phyloP scores from a whole-genome alignment of 53 echinoderm and acorn worm genomes.

The Paracentrotus lividus region DNA sequence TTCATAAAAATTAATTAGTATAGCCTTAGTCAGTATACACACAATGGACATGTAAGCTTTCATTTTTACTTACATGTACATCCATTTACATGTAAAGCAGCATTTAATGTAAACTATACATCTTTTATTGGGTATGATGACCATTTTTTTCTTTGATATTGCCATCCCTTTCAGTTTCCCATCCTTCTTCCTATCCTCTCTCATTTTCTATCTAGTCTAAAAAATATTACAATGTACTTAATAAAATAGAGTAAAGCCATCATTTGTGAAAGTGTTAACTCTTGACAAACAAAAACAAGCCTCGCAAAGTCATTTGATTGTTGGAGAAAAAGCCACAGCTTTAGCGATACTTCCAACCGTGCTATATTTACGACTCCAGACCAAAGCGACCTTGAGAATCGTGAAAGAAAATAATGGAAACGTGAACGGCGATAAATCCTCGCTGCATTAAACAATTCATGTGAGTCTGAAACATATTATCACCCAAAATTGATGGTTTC shows the following conservation, averaged over 20 bases:
- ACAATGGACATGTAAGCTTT: too few species aligned
- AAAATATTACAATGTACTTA: background rate
- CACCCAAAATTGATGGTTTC: constrained; percentile 47
- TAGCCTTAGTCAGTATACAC: too few species aligned
- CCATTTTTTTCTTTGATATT: too few species aligned
- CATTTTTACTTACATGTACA: too few species aligned
- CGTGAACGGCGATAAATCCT: constrained; percentile 46
- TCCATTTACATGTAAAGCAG: too few species aligned
- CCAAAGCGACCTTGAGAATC: constrained; percentile 56
- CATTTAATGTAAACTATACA: too few species aligned
- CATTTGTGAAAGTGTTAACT: background rate
- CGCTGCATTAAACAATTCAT: constrained; percentile 46
- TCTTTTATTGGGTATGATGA: too few species aligned
- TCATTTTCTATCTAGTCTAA: background rate
- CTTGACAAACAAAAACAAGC: constrained; percentile 13
- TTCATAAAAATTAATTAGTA: too few species aligned
- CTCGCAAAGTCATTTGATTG: background rate
- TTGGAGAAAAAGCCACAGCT: constrained; percentile 28
- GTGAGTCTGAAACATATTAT: constrained; percentile 54
- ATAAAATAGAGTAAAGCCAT: background rate
- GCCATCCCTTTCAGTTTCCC: too few species aligned
- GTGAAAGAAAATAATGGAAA: constrained; percentile 44
- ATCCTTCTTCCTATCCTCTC: too few species aligned
- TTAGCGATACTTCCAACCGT: constrained; percentile 15
- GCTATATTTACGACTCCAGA: constrained; percentile 24